Base-by-base conservation (phyloP, 2,113 vertebrate genomes). In the Stigmatopora nigra region DNA sequence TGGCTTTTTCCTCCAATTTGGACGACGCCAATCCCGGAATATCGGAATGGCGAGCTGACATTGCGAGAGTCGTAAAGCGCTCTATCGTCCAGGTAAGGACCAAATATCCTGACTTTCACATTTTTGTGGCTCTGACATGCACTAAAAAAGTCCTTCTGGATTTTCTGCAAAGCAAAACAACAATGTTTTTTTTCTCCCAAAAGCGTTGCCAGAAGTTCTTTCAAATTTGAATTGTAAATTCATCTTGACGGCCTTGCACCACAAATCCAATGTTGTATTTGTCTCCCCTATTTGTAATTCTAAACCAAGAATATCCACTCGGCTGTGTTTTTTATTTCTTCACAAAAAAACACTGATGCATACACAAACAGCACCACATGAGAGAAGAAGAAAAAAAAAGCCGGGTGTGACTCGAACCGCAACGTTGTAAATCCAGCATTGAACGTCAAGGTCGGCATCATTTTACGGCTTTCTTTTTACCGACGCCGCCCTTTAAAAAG, bases 1-100 rank as follows among this genome's bases (percentile, higher is more conserved):
- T 96, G 68, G 91, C 91, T 0, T 97, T 96, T 81, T 95, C 94
- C 65, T 92, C 93, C 0, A 94, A 96, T 78, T 82, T 98, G 81
- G 94, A 98, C 13, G 92, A 94, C 58, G 88, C 93, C 82, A 98
- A 98, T 74, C 95, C 95, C 0, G 92, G 93, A 70, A 92, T 96
- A 78, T 90, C 92, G 0, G 94, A 97, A 70, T 98, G 95, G 95
- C 93, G 94, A 64, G 87, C 90, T 52, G 94, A 98, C 74, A 88
- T 94, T 69, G 83, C 92, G 44, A 84, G 89, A 71, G 93, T 94
- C 59, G 90, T 98, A 84, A 94, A 92, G 86, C 93, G 80, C 80
- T 90, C 91, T 11, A 81, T 94, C 68, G 89, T 94, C 67, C 92
- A 94, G 87, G 95, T 90, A 71, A 76, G 84, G 8, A 41, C 38